Evolutionary conservation across 35 echinoderm and acorn worm species (phyloP), one percentile per base, ranked within the genome.

Genomic region (Diadema setosum): DNA sequence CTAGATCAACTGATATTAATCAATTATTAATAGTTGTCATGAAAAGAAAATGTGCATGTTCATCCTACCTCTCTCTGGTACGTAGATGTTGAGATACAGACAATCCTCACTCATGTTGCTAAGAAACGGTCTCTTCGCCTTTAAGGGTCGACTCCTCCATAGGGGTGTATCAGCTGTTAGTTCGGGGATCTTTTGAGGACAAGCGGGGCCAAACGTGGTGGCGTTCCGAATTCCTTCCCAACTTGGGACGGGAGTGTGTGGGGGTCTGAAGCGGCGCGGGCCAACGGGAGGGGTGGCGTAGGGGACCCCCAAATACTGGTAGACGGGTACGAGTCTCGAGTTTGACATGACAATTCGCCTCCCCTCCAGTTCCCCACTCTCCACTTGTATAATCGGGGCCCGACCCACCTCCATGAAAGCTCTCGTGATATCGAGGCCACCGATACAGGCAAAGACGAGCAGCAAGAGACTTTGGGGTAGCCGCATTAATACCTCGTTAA

Each of bases 281-380:
- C 84, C 91, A 12, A 39, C 60, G 24, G 95, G 95, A 3, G 95
- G 82, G 14, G 29, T 82, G 31, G 91, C 95, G 45, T 93, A 97
- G 18, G 91, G 95, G 14, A 97, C 84, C 8, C 95, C 95, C 5
- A 96, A 64, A 60, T 96, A 96, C 80, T 96, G 84, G 58, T 96
- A 83, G 14, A 96, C 94, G 24, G 90, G 84, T 46, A 80, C 60
- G 32, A 97, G 84, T 42, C 88, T 57, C 3, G 88, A 45, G 37
- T 82, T 88, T 16, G 42, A 41, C 16, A 92, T 12, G 3, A 55
- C 40, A 20, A 96, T 87, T 26, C 90, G 85, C 46, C 59, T 83
- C 9, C 94, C 94, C 24, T 67, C 41, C 27, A 96, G 44, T 5
- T 15, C 30, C 43, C 94, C 94, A 1, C 84, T 57, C 5, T 80